Conservation (phyloP, 2,113 vertebrate species). For the Micronycteris hirsuta region DNA sequence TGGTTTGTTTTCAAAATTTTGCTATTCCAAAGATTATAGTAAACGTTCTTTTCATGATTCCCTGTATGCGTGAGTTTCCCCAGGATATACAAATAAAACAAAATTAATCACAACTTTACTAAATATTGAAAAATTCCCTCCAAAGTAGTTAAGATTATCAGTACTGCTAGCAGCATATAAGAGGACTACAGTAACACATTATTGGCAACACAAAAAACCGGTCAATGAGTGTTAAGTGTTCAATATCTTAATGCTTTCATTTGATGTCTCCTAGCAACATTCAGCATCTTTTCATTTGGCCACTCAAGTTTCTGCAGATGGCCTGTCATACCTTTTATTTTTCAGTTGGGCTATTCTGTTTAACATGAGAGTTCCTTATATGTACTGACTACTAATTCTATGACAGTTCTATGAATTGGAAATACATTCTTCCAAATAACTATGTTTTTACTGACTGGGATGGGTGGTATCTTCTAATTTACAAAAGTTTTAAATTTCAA, state of each 20-base stretch:
- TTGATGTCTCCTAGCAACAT: not conserved
- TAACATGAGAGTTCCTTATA: not conserved
- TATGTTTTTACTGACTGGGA: not conserved
- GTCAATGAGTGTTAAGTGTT: not conserved
- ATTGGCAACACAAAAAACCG: not conserved
- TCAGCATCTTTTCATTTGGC: not conserved
- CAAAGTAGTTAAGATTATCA: not conserved
- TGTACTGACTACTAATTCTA: not conserved
- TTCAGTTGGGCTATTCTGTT: not conserved
- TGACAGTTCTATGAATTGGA: not conserved
- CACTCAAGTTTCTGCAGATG: not conserved
- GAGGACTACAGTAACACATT: not conserved
- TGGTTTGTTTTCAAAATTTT: conserved; percentile 3
- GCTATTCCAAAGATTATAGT: not conserved
- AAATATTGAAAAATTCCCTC: not conserved
- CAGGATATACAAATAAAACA: not conserved
- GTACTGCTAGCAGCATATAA: not conserved
- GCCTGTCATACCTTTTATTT: not conserved
- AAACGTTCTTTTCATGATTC: not conserved
- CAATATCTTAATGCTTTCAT: not conserved
- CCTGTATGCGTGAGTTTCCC: not conserved
- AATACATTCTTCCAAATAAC: not conserved
- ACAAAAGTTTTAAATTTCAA: not conserved
- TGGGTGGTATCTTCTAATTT: not conserved
- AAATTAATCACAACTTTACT: not conserved